phyloP scores from a whole-genome alignment of 1,140 invertebrate species.

The Drosophila persimilis region DNA sequence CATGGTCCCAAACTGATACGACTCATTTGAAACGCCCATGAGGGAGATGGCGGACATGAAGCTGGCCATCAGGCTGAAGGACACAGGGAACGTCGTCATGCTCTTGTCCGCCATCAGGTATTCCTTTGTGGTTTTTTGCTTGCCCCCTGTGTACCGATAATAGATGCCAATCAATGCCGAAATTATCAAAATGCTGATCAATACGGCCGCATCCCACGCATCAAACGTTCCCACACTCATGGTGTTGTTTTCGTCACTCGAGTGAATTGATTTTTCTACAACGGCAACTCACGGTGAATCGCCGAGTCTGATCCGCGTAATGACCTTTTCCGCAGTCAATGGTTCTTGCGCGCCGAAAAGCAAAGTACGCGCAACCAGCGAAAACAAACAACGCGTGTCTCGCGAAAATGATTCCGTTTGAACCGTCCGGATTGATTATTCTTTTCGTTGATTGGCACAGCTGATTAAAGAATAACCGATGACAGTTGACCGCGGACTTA shows the following conservation, averaged over 20 bases:
- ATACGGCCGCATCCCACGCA: slow-evolving; percentile 87
- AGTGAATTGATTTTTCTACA: slow-evolving; percentile 68
- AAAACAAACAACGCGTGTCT: slow-evolving; percentile 46
- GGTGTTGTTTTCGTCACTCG: slow-evolving; percentile 13
- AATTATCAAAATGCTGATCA: slow-evolving; percentile 85
- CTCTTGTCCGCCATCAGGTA: slow-evolving; percentile 79
- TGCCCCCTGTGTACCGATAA: slow-evolving; percentile 93
- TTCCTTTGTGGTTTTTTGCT: slow-evolving; percentile 90
- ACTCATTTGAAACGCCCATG: slow-evolving; percentile 92
- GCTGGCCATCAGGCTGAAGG: slow-evolving; percentile 94
- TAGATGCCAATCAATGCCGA: slow-evolving; percentile 91
- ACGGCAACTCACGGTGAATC: slow-evolving; percentile 21
- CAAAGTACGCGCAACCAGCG: slow-evolving; percentile 7
- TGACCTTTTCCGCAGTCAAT: slow-evolving; percentile 64
- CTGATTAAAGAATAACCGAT: no score
- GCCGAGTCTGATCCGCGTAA: slow-evolving; percentile 32
- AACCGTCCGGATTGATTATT: not conserved
- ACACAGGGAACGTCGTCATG: slow-evolving; percentile 88
- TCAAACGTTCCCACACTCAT: slow-evolving; percentile 68
- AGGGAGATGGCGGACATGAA: slow-evolving; percentile 98
- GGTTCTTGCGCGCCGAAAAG: slow-evolving; percentile 48
- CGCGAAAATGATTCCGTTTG: slow-evolving; percentile 15
- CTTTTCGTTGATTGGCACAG: no score
- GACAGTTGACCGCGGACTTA: no score
- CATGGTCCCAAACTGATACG: slow-evolving; percentile 88